Evolutionary conservation across 30 jellyfish, hydroid and myxozoan species (phyloP).

Genomic region (Aurelia aurita complex sp. Pacific): DNA sequence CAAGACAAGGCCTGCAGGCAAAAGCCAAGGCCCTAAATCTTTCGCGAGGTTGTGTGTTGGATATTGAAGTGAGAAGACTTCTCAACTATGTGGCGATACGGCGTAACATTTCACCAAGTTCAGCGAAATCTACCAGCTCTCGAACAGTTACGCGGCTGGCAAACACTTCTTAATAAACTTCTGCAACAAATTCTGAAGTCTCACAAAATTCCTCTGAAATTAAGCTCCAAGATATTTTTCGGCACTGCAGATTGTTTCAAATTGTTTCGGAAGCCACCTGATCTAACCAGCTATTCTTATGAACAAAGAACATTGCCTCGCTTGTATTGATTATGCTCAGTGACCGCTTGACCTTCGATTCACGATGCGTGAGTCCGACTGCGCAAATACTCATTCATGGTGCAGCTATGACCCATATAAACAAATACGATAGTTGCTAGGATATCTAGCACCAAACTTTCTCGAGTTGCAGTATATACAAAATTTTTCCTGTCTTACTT

Average conservation of each 20-base stretch:
- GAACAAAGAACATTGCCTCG: conserved; percentile 16
- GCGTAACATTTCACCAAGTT: too few relatives aligned
- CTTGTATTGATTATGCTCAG: conserved; percentile 32
- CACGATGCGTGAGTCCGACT: conserved; percentile 18
- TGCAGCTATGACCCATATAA: conserved; percentile 44
- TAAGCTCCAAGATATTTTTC: neutral
- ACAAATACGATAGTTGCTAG: conserved; percentile 1
- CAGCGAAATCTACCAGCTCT: too few relatives aligned
- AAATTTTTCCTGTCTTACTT: too few relatives aligned
- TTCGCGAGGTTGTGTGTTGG: too few relatives aligned
- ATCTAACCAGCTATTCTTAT: conserved; percentile 34
- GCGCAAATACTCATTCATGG: conserved; percentile 40
- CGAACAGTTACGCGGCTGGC: too few relatives aligned
- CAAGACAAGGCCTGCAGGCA: too few relatives aligned
- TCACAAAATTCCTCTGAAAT: neutral
- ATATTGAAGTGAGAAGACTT: too few relatives aligned
- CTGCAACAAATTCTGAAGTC: too few relatives aligned
- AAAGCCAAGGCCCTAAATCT: too few relatives aligned
- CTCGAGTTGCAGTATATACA: too few relatives aligned
- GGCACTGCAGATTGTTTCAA: conserved; percentile 28
- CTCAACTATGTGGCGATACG: too few relatives aligned
- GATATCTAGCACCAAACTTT: neutral
- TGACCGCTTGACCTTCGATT: conserved; percentile 66
- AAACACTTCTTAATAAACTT: too few relatives aligned
- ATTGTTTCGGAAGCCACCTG: conserved; percentile 54